Percentiles rank a stretch among this genome's conserved stretches.
These are phyloP conservation scores for Thymallus thymallus DNA, from an alignment of 2,113 vertebrate species.

Conservation along the genomic window DNA sequence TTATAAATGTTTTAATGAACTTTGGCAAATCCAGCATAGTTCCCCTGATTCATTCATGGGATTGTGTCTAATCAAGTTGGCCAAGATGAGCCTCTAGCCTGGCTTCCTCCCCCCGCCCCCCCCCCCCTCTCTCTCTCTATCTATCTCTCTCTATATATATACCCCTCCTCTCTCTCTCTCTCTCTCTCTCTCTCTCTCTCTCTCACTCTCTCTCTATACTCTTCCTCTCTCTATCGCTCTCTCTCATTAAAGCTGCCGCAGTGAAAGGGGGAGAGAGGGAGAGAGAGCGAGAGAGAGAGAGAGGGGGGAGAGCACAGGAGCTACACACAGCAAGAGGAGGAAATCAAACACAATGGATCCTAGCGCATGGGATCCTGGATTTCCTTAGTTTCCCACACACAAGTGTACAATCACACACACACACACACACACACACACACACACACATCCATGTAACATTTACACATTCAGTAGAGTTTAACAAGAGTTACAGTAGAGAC, in stretches of 20 bases:
- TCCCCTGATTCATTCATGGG: constrained; percentile 55
- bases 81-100: constrained; percentile 45
- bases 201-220: too few relatives aligned
- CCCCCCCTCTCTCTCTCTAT: too few relatives aligned
- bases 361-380: constrained; percentile 70
- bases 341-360: constrained; percentile 68
- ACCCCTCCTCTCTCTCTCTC: background rate
- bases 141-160: too few relatives aligned
- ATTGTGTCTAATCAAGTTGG: constrained; percentile 58
- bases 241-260: background rate
- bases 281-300: background rate
- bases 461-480: background rate
- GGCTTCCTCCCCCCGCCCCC: background rate
- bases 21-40: constrained; percentile 38
- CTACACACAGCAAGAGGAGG: constrained; percentile 55
- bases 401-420: constrained; percentile 29
- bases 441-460: background rate
- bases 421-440: background rate
- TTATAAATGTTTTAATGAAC: constrained; percentile 34
- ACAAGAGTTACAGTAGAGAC: too few relatives aligned
- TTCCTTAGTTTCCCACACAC: constrained; percentile 73
- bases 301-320: constrained; percentile 44
- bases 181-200: too few relatives aligned
- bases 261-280: background rate
- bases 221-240: too few relatives aligned